A percentile compares a stretch with the other conserved stretches of the same genome.
Conservation (phyloP, 2,797 vertebrate genomes). For the Pristis pectinata region DNA sequence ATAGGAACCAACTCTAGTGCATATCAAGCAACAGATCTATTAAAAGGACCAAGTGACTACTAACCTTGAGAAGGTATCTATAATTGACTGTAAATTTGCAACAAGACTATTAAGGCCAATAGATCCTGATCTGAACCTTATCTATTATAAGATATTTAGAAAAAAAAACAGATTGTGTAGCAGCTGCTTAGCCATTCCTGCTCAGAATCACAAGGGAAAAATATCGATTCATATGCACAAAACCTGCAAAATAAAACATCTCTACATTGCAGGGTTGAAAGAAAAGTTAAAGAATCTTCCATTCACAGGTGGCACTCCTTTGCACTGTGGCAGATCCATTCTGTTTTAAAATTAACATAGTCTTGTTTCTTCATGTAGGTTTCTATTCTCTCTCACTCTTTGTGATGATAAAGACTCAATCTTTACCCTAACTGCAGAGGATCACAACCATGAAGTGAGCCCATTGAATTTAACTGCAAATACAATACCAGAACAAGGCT, state of each 20-base stretch:
- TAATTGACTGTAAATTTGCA: not conserved
- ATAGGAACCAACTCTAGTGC: not conserved
- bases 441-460: not conserved
- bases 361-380: not conserved
- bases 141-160: not conserved
- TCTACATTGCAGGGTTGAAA: not conserved
- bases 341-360: not conserved
- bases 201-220: not conserved
- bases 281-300: not conserved
- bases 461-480: not conserved
- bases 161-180: not conserved
- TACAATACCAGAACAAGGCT: not conserved
- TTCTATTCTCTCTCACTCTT: not conserved
- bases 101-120: not conserved
- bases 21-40: not conserved
- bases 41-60: not conserved
- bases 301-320: not conserved
- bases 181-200: not conserved
- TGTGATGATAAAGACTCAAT: not conserved
- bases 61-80: not conserved
- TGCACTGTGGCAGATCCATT: not conserved
- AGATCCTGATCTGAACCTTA: not conserved
- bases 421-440: not conserved
- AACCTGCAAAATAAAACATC: not conserved
- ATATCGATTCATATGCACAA: not conserved